Percentiles rank a stretch among this genome's conserved stretches.
phyloP scores from a whole-genome alignment of 2,113 vertebrate genomes.

The Aspiorhynchus laticeps region DNA sequence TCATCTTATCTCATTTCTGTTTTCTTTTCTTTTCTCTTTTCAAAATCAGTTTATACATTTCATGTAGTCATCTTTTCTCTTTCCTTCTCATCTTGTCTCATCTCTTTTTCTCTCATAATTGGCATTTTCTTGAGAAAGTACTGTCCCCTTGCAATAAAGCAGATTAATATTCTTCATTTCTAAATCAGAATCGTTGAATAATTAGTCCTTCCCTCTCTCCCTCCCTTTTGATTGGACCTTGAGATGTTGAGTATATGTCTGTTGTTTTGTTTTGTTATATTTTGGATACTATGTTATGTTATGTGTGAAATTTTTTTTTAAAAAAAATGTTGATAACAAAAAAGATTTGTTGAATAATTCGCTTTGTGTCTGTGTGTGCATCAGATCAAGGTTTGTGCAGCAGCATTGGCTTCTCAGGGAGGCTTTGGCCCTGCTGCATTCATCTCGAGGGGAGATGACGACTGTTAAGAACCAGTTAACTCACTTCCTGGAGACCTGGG shows the following conservation, averaged over 20 bases:
- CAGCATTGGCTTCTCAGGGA: slow-evolving; percentile 42
- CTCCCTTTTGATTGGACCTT: no score
- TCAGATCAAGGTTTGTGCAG: slow-evolving; percentile 35
- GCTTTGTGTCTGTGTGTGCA: slow-evolving; percentile 8
- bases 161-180: background rate
- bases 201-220: no score
- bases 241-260: no score
- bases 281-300: no score
- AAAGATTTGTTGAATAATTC: no score
- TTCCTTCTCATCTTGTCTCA: background rate
- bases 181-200: background rate
- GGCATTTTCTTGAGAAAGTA: background rate
- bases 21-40: background rate
- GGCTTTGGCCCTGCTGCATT: slow-evolving; percentile 5
- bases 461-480: slow-evolving; percentile 34
- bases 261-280: no score
- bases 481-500: slow-evolving; percentile 40
- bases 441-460: slow-evolving; percentile 31
- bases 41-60: background rate
- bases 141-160: background rate
- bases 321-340: no score
- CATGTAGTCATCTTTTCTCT: background rate
- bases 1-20: background rate
- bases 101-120: background rate
- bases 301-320: no score